Percentiles rank a stretch among this genome's conserved stretches.
Conservation (phyloP, 2,113 vertebrate genomes). For the Oxygymnocypris stewartii region DNA sequence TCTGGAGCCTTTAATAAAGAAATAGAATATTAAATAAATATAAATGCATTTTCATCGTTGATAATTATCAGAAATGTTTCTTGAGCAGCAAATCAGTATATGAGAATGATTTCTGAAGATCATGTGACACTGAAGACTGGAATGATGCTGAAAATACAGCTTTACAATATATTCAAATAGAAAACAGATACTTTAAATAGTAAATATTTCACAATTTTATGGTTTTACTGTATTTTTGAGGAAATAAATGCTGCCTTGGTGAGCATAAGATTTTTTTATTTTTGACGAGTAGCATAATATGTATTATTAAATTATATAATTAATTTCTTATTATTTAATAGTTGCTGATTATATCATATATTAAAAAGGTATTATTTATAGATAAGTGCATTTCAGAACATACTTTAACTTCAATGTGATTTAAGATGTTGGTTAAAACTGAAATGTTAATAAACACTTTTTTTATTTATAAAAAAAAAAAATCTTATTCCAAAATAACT, state of each 20-base stretch:
- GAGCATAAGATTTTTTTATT: not conserved
- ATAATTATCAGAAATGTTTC: not conserved
- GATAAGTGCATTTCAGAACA: not conserved
- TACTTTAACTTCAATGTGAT: not conserved
- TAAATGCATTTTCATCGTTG: not conserved
- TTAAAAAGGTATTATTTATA: not conserved
- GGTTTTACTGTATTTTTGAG: not conserved
- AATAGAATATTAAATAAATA: not conserved
- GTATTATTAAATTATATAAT: not conserved
- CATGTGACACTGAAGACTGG: not conserved
- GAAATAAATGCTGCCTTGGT: not conserved
- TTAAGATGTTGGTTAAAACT: not conserved
- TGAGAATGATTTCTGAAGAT: not conserved
- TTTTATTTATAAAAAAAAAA: no score
- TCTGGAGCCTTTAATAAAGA: constrained; percentile 82
- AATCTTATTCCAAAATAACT: not conserved
- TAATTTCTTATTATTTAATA: not conserved
- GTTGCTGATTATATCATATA: not conserved
- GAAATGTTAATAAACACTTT: no score
- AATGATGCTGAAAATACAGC: not conserved
- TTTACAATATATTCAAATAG: not conserved
- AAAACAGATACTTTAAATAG: not conserved
- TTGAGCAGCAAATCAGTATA: no score
- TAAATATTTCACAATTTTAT: not conserved
- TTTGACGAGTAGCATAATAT: no score